A percentile compares a stretch with the other conserved stretches of the same genome.
phyloP scores from a whole-genome alignment of 2,113 vertebrate genomes.

The Neogale vison region DNA sequence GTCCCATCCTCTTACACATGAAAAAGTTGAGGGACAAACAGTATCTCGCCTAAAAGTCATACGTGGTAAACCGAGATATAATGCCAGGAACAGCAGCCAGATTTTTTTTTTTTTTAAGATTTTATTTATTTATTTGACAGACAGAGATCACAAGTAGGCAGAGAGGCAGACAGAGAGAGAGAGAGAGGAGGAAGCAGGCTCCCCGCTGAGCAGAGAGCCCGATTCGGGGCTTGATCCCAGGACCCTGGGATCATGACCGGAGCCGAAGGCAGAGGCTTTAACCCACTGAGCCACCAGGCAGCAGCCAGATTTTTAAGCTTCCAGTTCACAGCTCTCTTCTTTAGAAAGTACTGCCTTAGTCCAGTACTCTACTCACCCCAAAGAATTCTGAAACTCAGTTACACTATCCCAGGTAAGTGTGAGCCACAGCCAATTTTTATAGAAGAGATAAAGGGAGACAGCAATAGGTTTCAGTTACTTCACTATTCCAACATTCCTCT shows the following conservation, averaged over 20 bases:
- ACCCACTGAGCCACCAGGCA: too few relatives aligned
- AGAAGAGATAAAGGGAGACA: neutral
- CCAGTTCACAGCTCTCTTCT: neutral
- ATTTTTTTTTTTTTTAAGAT: neutral
- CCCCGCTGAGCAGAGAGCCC: too few relatives aligned
- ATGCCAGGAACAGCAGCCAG: neutral
- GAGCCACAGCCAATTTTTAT: neutral
- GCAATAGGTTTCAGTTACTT: neutral
- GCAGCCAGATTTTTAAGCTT: neutral
- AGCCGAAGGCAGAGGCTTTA: too few relatives aligned
- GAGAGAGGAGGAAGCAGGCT: too few relatives aligned
- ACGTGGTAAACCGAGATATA: neutral
- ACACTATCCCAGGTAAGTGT: neutral
- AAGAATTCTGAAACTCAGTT: constrained; percentile 40
- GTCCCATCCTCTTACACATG: neutral
- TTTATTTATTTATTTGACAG: too few relatives aligned
- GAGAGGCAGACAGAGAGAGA: too few relatives aligned
- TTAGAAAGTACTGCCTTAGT: constrained; percentile 12
- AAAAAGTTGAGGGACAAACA: constrained; percentile 25
- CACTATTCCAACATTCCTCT: neutral
- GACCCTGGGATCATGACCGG: too few relatives aligned
- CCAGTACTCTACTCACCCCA: neutral
- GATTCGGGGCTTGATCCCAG: too few relatives aligned
- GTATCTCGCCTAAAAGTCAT: neutral
- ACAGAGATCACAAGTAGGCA: too few relatives aligned